phyloP scores from a whole-genome alignment of 2,888 invertebrate species.

The Opisthograptis luteolata region DNA sequence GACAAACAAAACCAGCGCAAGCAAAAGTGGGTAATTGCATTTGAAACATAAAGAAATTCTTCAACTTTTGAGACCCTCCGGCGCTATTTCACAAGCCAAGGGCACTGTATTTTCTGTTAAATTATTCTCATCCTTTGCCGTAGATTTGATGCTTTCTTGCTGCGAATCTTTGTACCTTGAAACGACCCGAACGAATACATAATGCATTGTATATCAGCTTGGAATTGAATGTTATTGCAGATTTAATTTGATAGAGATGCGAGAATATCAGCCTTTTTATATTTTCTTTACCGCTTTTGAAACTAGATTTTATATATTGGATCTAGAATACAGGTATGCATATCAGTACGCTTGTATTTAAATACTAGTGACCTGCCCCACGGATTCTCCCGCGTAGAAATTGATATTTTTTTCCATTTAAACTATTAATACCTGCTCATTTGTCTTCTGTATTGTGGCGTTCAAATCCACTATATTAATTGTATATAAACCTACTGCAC shows the following conservation, averaged over 20 bases:
- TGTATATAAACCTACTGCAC: no score
- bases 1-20: background rate
- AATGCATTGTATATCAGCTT: conserved; percentile 13
- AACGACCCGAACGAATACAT: conserved; percentile 3
- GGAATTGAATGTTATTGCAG: conserved; percentile 8
- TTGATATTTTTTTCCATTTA: no score
- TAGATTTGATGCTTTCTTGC: conserved; percentile 1
- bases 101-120: conserved; percentile 2
- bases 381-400: no score
- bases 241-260: conserved; percentile 14
- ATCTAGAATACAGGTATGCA: background rate
- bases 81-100: conserved; percentile 37
- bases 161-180: background rate
- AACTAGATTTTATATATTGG: background rate
- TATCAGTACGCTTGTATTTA: no score
- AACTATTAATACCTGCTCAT: no score
- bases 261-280: background rate
- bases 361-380: no score
- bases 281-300: background rate
- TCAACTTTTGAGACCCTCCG: background rate
- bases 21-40: conserved; percentile 42
- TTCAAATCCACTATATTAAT: no score
- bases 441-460: no score
- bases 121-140: conserved; percentile 10
- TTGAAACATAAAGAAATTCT: conserved; percentile 40